Percentiles rank a stretch among this genome's conserved stretches.
phyloP scores from a whole-genome alignment of 2,113 vertebrate species.

The Deroptyus accipitrinus region DNA sequence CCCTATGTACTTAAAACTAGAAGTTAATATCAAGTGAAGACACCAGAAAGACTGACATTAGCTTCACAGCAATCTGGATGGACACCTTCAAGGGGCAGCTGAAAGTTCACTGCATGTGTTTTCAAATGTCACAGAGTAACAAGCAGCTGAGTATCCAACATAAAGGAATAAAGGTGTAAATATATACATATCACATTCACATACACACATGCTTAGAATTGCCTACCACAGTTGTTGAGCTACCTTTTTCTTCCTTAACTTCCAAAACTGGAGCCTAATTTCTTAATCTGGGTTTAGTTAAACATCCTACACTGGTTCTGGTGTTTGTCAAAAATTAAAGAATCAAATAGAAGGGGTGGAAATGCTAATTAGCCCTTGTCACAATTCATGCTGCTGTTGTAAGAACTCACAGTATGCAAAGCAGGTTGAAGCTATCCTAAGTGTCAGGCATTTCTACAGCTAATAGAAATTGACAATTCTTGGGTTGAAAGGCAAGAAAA shows the following conservation, averaged over 20 bases:
- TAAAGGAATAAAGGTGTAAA: background rate
- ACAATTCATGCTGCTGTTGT: constrained; percentile 72
- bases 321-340: constrained; percentile 70
- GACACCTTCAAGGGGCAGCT: background rate
- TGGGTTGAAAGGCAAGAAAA: constrained; percentile 63
- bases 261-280: constrained; percentile 45
- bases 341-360: constrained; percentile 57
- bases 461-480: constrained; percentile 55
- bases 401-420: constrained; percentile 78
- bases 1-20: background rate
- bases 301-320: constrained; percentile 66
- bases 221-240: background rate
- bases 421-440: constrained; percentile 59
- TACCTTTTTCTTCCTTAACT: constrained; percentile 12
- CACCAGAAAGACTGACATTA: background rate
- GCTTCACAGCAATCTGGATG: background rate
- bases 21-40: background rate
- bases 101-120: background rate
- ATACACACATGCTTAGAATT: background rate
- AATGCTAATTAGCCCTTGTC: constrained; percentile 80
- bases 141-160: background rate
- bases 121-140: background rate
- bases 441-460: constrained; percentile 23
- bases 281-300: constrained; percentile 73
- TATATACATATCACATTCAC: background rate